Percentiles rank a stretch among this genome's conserved stretches.
phyloP scores from a whole-genome alignment of 2,888 invertebrate species.

The Pardosa pseudoannulata region DNA sequence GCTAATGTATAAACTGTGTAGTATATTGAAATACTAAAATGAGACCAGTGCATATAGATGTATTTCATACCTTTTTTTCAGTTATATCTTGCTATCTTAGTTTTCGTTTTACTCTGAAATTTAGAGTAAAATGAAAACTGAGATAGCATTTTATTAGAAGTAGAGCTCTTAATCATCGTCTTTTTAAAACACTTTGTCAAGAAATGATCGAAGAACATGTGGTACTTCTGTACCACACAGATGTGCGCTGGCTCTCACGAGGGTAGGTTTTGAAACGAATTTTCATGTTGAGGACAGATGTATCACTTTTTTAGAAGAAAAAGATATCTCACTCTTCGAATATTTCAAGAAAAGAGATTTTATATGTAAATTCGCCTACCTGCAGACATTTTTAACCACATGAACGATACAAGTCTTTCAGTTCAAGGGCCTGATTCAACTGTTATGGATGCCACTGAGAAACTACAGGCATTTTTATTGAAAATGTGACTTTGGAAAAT shows the following conservation, averaged over 20 bases:
- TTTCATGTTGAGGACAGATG: conserved; percentile 52
- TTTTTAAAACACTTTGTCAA: conserved; percentile 46
- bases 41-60: too few species aligned
- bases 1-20: too few species aligned
- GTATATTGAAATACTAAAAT: too few species aligned
- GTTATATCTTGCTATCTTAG: too few species aligned
- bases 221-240: conserved; percentile 49
- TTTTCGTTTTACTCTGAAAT: too few species aligned
- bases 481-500: conserved; percentile 28
- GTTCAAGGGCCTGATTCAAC: conserved; percentile 28
- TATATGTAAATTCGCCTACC: conserved; percentile 50
- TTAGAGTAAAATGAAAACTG: too few species aligned
- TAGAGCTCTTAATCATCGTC: conserved; percentile 53
- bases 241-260: conserved; percentile 43
- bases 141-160: conserved; percentile 53
- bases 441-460: conserved; percentile 28
- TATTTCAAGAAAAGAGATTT: conserved; percentile 44
- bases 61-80: too few species aligned
- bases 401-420: conserved; percentile 17
- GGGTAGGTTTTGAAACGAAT: conserved; percentile 47
- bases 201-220: conserved; percentile 44
- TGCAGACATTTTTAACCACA: conserved; percentile 26
- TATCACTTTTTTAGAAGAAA: conserved; percentile 43
- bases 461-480: conserved; percentile 27
- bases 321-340: conserved; percentile 48